phyloP scores from a whole-genome alignment of 2,113 vertebrate genomes.

The Siphamia tubifer region DNA sequence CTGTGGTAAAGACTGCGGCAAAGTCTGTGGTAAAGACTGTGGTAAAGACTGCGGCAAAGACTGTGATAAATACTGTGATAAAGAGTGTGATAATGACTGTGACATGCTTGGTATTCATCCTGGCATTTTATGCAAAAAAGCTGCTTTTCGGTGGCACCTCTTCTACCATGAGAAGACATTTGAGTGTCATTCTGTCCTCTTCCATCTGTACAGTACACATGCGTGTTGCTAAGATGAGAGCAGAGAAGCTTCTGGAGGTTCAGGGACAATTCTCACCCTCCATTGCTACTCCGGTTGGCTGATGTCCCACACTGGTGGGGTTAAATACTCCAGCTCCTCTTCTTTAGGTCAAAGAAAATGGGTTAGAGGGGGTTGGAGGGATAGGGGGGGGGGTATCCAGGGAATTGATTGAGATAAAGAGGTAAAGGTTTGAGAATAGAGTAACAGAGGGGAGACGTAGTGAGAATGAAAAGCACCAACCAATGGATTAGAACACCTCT shows the following conservation, averaged over 20 bases:
- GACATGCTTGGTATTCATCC: conserved; percentile 62
- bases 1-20: too few relatives aligned
- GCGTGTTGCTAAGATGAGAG: conserved; percentile 34
- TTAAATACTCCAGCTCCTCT: conserved; percentile 80
- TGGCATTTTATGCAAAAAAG: conserved; percentile 35
- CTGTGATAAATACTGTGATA: too few relatives aligned
- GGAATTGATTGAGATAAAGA: conserved; percentile 47
- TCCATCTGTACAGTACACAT: conserved; percentile 32
- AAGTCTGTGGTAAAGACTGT: too few relatives aligned
- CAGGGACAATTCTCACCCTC: conserved; percentile 84
- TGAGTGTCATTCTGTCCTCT: conserved; percentile 30
- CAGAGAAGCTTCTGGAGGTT: conserved; percentile 34
- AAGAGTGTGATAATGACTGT: conserved; percentile 17
- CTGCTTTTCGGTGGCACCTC: conserved; percentile 16
- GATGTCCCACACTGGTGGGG: conserved; percentile 80
- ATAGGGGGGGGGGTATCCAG: too few relatives aligned
- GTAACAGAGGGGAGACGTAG: conserved; percentile 13
- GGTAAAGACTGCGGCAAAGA: too few relatives aligned
- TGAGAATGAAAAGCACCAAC: conserved; percentile 48
- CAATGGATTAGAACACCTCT: conserved; percentile 68
- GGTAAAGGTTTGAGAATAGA: conserved; percentile 25
- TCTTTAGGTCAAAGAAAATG: conserved; percentile 66
- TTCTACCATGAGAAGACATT: conserved; percentile 10
- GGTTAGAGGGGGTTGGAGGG: conserved; percentile 24
- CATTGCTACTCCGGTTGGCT: conserved; percentile 70